These are phyloP conservation scores for Catostomus latipinnis DNA, from an alignment of 2,797 vertebrate genomes.

Conservation along the genomic window DNA sequence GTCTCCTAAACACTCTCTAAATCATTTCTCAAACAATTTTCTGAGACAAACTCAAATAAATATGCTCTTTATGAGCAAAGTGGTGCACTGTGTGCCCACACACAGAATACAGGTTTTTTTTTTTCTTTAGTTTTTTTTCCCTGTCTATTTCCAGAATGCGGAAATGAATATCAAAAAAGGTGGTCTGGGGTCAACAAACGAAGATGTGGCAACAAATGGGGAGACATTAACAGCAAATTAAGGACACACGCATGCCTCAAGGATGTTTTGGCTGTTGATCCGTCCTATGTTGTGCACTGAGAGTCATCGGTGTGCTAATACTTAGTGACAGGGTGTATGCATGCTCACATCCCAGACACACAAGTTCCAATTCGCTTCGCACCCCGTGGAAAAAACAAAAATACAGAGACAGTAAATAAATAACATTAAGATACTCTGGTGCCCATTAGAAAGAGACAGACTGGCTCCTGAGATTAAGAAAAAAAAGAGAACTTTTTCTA, in stretches of 20 bases:
- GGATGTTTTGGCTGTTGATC: constrained; percentile 56
- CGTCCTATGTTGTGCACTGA: constrained; percentile 63
- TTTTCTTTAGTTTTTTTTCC: background rate
- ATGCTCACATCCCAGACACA: constrained; percentile 60
- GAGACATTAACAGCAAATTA: constrained; percentile 68
- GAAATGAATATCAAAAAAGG: constrained; percentile 59
- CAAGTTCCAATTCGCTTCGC: constrained; percentile 53
- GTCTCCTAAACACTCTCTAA: background rate
- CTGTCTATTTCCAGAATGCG: constrained; percentile 28
- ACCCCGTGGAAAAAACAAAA: constrained; percentile 71
- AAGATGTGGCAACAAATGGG: constrained; percentile 57
- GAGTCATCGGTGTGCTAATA: constrained; percentile 80
- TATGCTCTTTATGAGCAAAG: background rate
- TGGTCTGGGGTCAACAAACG: constrained; percentile 58
- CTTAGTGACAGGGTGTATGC: constrained; percentile 83
- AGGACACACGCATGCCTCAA: constrained; percentile 8
- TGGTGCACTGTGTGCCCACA: background rate
- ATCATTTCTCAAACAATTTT: constrained; percentile 3
- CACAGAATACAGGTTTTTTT: too few species aligned
- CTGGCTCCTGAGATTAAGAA: constrained; percentile 14
- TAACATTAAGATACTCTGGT: constrained; percentile 30
- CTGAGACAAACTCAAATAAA: constrained; percentile 3
- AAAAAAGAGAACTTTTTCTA: background rate
- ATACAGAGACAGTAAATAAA: constrained; percentile 28
- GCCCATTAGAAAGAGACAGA: constrained; percentile 40